phyloP scores from a whole-genome alignment of 2,888 invertebrate genomes.

The Mythimna pallens region DNA sequence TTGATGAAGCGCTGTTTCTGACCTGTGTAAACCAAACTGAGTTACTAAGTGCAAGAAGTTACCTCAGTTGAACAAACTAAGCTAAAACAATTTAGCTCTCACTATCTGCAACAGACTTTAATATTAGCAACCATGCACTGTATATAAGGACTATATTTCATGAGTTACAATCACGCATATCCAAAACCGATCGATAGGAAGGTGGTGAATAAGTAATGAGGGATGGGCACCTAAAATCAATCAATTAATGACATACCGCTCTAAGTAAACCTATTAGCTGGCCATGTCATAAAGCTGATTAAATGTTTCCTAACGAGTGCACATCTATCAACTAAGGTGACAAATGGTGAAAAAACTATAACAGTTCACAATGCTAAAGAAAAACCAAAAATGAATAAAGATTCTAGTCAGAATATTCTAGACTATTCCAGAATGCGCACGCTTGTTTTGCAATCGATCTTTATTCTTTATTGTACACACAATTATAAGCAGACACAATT shows the following conservation, averaged over 20 bases:
- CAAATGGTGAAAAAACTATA: not conserved
- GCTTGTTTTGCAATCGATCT: not conserved
- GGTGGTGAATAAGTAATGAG: constrained; percentile 1
- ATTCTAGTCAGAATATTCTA: not conserved
- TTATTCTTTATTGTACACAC: no score
- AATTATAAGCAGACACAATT: no score
- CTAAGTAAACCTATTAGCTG: constrained; percentile 25
- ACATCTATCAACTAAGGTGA: not conserved
- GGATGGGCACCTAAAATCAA: constrained; percentile 28
- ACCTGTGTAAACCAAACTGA: no score
- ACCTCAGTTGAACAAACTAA: not conserved
- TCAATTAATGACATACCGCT: constrained; percentile 17
- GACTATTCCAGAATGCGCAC: not conserved
- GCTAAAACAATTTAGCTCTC: not conserved
- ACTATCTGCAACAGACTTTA: not conserved
- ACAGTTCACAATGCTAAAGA: no score
- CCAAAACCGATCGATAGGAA: not conserved
- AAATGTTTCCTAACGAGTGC: constrained; percentile 2
- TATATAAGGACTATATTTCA: not conserved
- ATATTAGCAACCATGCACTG: not conserved
- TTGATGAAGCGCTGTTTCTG: no score
- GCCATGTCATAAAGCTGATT: constrained; percentile 11
- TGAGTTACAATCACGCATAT: not conserved
- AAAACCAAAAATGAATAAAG: no score
- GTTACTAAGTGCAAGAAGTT: no score